Evolutionary conservation across 2,113 vertebrate species (phyloP).

Genomic region (Bagarius yarrelli): DNA sequence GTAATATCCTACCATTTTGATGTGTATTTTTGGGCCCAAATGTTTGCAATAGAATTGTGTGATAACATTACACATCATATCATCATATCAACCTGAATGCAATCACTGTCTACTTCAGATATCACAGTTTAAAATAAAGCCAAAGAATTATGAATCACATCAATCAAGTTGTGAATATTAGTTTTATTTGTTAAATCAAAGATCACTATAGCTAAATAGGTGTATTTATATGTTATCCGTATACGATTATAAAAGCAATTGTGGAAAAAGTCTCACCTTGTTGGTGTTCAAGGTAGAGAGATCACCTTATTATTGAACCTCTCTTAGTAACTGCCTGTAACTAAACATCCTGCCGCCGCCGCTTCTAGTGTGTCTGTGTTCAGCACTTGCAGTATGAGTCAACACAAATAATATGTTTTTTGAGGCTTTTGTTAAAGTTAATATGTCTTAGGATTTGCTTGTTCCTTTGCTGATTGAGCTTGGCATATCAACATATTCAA

Average conservation of each 20-base stretch:
- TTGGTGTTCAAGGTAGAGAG: too few species aligned
- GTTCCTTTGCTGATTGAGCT: conserved; percentile 10
- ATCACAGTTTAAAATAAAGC: background rate
- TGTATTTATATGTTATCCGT: background rate
- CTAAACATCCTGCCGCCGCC: too few species aligned
- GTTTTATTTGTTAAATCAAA: background rate
- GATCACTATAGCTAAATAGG: background rate
- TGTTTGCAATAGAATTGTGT: background rate
- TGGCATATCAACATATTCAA: background rate
- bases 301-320: too few species aligned
- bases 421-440: background rate
- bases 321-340: too few species aligned
- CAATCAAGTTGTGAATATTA: background rate
- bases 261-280: background rate
- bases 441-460: background rate
- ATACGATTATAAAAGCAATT: background rate
- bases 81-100: background rate
- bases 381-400: too few species aligned
- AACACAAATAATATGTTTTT: background rate
- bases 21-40: background rate
- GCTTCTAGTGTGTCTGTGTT: too few species aligned
- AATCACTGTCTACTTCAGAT: background rate
- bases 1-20: background rate
- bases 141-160: background rate
- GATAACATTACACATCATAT: background rate